These are phyloP conservation scores for Pseudopodoces humilis DNA, from an alignment of 2,113 vertebrate species.

Conservation along the genomic window DNA sequence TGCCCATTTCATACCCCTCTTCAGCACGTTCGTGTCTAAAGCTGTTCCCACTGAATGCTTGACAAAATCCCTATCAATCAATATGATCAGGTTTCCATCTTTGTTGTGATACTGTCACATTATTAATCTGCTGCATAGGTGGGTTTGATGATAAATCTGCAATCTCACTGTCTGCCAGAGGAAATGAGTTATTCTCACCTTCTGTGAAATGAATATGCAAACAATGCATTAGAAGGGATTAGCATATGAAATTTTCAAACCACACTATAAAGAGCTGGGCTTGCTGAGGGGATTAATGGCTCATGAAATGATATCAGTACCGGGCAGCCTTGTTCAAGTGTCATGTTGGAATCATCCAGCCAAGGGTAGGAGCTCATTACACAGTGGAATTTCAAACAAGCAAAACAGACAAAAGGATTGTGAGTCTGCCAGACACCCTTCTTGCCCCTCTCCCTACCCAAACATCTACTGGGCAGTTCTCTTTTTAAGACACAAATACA, in stretches of 20 bases:
- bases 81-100: not conserved
- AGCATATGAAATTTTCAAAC: not conserved
- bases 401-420: not conserved
- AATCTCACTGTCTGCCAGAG: not conserved
- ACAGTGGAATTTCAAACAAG: not conserved
- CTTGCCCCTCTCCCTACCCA: not conserved
- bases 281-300: not conserved
- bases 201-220: not conserved
- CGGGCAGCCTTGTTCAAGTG: not conserved
- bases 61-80: not conserved
- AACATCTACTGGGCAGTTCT: not conserved
- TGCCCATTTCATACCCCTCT: not conserved
- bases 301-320: not conserved
- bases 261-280: not conserved
- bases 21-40: fast-evolving
- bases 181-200: not conserved
- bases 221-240: not conserved
- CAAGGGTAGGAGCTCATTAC: not conserved
- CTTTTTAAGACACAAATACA: not conserved
- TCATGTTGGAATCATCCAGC: not conserved
- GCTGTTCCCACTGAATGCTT: not conserved
- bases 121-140: not conserved
- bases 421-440: not conserved
- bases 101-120: not conserved
- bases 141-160: not conserved